Evolutionary conservation across 2,888 invertebrate genomes (phyloP), one percentile per base, ranked within the genome.

Genomic region (Timema podura): DNA sequence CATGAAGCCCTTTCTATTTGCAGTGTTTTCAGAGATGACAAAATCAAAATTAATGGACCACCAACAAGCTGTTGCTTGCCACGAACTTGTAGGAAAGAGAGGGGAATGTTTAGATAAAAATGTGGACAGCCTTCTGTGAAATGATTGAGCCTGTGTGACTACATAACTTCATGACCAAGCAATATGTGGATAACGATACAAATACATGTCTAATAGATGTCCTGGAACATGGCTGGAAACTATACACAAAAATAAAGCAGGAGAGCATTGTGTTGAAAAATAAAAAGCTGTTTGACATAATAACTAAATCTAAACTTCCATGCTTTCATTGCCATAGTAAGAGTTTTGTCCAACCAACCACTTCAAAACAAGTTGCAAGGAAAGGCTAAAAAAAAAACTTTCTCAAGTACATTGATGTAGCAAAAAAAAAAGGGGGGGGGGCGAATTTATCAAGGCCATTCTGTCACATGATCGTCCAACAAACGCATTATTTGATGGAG

Each of bases 361-460:
- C 30, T 30, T 2, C 30, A 30, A 30, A 30, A 30, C 30, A 30
- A 3, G 30, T 30, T 30, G 3, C 30, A 30, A n/a, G n/a, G n/a
- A n/a, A n/a, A n/a, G n/a, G n/a, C n/a, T n/a, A n/a, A n/a, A 30
- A 30, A 7, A 51, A 54, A 6, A 54, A 11, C 54, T 6, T 11
- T 10, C 6, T 0, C 54, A 54, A 54, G 13, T 7, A 54, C 16
- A 54, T 10, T 5, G 54, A 54, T 54, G 54, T 54, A 54, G 5
- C 54, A 54, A 54, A 13, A 54, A 5, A 54, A 54, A 54, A n/a
- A n/a, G n/a, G n/a, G n/a, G n/a, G n/a, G n/a, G 54, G n/a, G 54
- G 54, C 6, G 54, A 54, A 10, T 54, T 7, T 10, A 54, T 11
- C 13, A 54, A 54, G 54, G 54, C 3, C 7, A 54, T 54, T 54